Percentiles rank a stretch among this genome's conserved stretches.
These are phyloP conservation scores for Conus ventricosus DNA, from an alignment of 1,140 invertebrate genomes.

Conservation along the genomic window DNA sequence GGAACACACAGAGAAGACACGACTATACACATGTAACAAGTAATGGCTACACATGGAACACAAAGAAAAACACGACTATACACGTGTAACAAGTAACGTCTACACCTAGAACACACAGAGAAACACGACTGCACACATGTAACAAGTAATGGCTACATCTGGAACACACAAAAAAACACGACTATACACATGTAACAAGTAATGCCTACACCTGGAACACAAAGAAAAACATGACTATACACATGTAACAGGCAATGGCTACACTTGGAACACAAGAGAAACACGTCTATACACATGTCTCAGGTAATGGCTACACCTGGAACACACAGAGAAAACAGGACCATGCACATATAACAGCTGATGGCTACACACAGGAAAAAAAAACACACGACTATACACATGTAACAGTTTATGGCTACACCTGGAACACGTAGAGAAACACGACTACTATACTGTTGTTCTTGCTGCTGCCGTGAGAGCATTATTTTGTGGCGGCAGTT, in stretches of 20 bases:
- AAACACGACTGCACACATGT: background rate
- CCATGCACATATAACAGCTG: background rate
- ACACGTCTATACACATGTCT: background rate
- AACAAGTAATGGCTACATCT: no score
- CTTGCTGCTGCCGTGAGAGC: rapidly evolving
- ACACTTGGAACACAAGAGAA: background rate
- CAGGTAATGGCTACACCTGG: background rate
- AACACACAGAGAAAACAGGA: background rate
- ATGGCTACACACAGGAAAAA: background rate
- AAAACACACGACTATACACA: no score
- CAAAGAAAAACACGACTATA: background rate
- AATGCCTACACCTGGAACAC: slow-evolving; percentile 27
- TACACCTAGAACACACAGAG: slow-evolving; percentile 21
- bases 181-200: slow-evolving; percentile 27
- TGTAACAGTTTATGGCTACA: background rate
- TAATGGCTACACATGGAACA: background rate
- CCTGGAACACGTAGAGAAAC: no score
- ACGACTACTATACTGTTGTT: no score
- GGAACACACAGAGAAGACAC: background rate
- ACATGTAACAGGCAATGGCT: no score
- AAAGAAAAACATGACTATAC: background rate
- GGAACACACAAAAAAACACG: background rate
- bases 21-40: background rate
- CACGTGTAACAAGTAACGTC: slow-evolving; percentile 29
- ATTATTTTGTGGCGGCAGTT: no score